Evolutionary conservation across 2,888 invertebrate species (phyloP), one percentile per base, ranked within the genome.

Genomic region (Choristoneura rosaceana): DNA sequence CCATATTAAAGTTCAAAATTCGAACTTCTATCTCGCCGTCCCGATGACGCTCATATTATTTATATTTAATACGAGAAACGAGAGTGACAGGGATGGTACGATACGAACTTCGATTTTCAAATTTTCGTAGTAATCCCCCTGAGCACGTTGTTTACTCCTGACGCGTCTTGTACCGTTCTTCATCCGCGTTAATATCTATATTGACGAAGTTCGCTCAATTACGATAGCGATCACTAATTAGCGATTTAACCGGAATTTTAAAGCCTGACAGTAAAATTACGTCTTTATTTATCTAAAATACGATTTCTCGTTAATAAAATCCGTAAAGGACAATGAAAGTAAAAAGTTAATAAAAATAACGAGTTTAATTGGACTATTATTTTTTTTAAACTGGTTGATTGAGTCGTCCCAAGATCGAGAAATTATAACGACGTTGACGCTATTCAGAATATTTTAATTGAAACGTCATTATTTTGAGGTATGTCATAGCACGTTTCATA

Each of bases 181-280:
- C 12, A 0, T 58, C 43, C 59, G 69, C 38, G 64, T 73, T 73
- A 73, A 69, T 69, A 69, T 69, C 70, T 70, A 70, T 62, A 74
- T 62, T 67, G 70, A 70, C 65, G 64, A 70, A 67, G 70, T 59
- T 58, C 75, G 71, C 78, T 84, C 88, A 89, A 90, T 90, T 90
- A 90, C 78, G 91, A 90, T 90, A 88, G 82, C 77, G 81, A 90
- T 90, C 90, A 77, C 85, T 85, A 87, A 87, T 89, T 85, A 78
- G 79, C 80, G 81, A 81, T 84, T 84, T 83, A 84, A 84, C 84
- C 50, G 63, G 63, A 63, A 68, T 59, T 71, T 71, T 68, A 68
- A 68, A 59, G 45, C 59, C 52, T 73, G 71, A 71, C 71, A 67
- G 71, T 68, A 58, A 73, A 73, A 73, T 62, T 65, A 66, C 65